A percentile compares a stretch with the other conserved stretches of the same genome.
These are phyloP conservation scores for Melanerpes aurifrons DNA, from an alignment of 2,113 vertebrate species.

Conservation along the genomic window DNA sequence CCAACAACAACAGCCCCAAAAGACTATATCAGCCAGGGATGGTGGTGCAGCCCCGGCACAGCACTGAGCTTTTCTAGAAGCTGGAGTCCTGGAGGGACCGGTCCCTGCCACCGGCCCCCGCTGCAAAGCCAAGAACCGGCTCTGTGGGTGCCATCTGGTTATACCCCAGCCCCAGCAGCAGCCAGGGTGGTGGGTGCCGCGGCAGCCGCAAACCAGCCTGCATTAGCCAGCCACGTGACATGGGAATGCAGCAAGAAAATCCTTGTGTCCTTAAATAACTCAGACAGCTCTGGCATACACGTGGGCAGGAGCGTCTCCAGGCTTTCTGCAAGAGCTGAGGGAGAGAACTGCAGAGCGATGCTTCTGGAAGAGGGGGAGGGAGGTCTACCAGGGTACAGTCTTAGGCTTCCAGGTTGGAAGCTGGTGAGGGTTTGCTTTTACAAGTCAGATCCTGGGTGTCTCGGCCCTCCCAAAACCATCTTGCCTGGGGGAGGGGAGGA, in stretches of 20 bases:
- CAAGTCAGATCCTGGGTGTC: not conserved
- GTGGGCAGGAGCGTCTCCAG: slow-evolving; percentile 49
- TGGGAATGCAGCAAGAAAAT: slow-evolving; percentile 55
- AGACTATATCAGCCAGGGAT: fast-evolving
- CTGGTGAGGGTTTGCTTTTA: not conserved
- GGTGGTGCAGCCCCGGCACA: fast-evolving
- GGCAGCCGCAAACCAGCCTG: not conserved
- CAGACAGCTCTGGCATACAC: slow-evolving; percentile 39
- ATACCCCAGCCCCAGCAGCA: not conserved
- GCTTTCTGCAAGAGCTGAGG: not conserved
- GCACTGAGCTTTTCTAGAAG: not conserved
- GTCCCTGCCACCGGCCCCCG: fast-evolving
- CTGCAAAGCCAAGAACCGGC: fast-evolving
- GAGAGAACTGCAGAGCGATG: not conserved
- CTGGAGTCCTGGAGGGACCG: fast-evolving
- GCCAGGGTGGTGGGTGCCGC: not conserved
- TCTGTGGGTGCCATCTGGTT: not conserved
- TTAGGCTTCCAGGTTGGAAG: fast-evolving
- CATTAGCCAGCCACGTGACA: not conserved
- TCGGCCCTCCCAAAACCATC: not conserved
- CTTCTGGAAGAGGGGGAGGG: not conserved
- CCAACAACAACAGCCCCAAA: not conserved
- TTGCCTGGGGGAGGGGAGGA: not conserved
- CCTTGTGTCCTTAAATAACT: slow-evolving; percentile 67
- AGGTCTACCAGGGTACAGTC: not conserved